phyloP scores from a whole-genome alignment of 2,797 vertebrate species.

The Malacoraja senta region DNA sequence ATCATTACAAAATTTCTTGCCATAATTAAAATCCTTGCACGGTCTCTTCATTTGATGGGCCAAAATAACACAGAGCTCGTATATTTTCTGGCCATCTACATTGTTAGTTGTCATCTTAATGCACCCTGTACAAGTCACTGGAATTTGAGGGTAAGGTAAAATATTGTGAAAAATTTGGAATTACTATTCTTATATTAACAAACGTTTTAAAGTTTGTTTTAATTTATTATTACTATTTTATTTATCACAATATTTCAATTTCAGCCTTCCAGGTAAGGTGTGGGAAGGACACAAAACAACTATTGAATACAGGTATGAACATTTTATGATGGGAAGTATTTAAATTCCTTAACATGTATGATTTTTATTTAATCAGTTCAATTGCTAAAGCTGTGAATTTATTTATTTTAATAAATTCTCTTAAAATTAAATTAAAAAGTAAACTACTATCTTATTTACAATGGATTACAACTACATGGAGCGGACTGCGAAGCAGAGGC shows the following conservation, averaged over 20 bases:
- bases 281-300: slow-evolving; percentile 73
- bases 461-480: too few species aligned
- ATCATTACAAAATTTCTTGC: slow-evolving; percentile 46
- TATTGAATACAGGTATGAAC: slow-evolving; percentile 62
- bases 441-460: background rate
- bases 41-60: slow-evolving; percentile 59
- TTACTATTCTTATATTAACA: background rate
- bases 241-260: slow-evolving; percentile 43
- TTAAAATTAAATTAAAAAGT: background rate
- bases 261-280: slow-evolving; percentile 66
- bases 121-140: background rate
- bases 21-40: slow-evolving; percentile 66
- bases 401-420: background rate
- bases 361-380: background rate
- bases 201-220: background rate
- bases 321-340: slow-evolving; percentile 5
- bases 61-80: background rate
- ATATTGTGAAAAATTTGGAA: background rate
- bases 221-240: slow-evolving; percentile 36
- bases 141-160: background rate
- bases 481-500: too few species aligned
- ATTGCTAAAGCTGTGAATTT: background rate
- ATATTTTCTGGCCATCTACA: background rate
- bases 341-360: background rate
- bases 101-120: background rate